A percentile compares a stretch with the other conserved stretches of the same genome.
Evolutionary conservation across 1,140 invertebrate species (phyloP).

Genomic region (Agrilus planipennis): DNA sequence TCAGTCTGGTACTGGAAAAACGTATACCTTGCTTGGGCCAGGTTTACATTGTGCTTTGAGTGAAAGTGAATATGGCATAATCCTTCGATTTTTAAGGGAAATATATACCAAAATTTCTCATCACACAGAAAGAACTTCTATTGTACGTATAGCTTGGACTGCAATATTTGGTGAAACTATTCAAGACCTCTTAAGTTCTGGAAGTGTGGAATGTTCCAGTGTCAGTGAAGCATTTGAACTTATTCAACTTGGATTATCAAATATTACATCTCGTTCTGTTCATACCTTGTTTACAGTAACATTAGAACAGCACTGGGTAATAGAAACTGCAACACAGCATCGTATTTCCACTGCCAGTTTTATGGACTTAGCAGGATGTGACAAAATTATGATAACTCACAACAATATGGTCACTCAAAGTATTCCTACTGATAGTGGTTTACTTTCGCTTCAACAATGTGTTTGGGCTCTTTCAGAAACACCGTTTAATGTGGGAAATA

Average conservation of each 20-base stretch:
- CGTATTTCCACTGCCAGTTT: conserved; percentile 56
- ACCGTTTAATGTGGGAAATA: conserved; percentile 36
- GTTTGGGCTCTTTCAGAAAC: conserved; percentile 46
- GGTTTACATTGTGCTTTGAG: conserved; percentile 52
- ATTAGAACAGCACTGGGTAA: conserved; percentile 53
- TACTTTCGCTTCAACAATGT: conserved; percentile 48
- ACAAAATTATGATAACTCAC: conserved; percentile 37
- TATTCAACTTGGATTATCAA: conserved; percentile 34
- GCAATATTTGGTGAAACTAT: conserved; percentile 39
- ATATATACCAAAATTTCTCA: conserved; percentile 54
- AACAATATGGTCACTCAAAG: conserved; percentile 32
- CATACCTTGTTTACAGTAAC: conserved; percentile 56
- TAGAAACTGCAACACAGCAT: conserved; percentile 41
- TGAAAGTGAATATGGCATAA: conserved; percentile 62
- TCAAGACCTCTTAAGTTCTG: conserved; percentile 29
- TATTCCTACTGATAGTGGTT: conserved; percentile 37
- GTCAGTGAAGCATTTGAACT: conserved; percentile 32
- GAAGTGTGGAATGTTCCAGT: conserved; percentile 28
- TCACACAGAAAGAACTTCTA: conserved; percentile 45
- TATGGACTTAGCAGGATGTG: conserved; percentile 49
- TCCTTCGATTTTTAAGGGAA: conserved; percentile 60
- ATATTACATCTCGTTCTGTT: conserved; percentile 22
- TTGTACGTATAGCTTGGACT: conserved; percentile 51
- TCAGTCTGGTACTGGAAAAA: conserved; percentile 65
- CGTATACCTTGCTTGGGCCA: conserved; percentile 64